These are phyloP conservation scores for Megathymus violae DNA, from an alignment of 1,140 invertebrate species.

Conservation along the genomic window DNA sequence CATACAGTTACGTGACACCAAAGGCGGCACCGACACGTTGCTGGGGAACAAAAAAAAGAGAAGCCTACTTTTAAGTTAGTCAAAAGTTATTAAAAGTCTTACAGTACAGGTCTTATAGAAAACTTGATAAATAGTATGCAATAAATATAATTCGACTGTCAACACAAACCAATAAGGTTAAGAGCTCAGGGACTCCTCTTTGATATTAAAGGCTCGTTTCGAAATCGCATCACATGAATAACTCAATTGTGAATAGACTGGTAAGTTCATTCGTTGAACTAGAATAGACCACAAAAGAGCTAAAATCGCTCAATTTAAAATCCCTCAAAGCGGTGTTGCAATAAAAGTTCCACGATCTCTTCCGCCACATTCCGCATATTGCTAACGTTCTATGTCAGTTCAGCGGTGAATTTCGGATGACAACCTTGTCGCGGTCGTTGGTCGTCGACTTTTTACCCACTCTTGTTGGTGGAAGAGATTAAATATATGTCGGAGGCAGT, in stretches of 20 bases:
- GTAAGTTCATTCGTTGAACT: neutral
- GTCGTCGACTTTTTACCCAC: neutral
- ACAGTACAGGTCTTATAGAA: no score
- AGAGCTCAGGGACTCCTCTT: no score
- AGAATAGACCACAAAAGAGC: conserved; percentile 2
- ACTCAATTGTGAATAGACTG: neutral
- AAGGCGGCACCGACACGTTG: no score
- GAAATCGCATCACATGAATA: neutral
- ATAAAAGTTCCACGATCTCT: conserved; percentile 9
- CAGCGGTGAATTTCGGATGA: neutral
- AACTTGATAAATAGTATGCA: no score
- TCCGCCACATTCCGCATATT: neutral
- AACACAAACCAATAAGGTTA: no score
- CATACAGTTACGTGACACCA: no score
- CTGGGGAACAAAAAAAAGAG: no score
- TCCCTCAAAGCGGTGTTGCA: conserved; percentile 11
- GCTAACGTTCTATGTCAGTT: neutral
- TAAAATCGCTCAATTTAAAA: conserved; percentile 15
- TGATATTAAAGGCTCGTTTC: no score
- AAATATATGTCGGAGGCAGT: no score
- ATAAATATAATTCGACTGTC: no score
- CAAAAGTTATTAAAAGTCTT: no score
- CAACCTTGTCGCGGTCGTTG: neutral
- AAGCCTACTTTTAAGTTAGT: no score
- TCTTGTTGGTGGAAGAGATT: neutral